Evolutionary conservation across 2,113 vertebrate genomes (phyloP), one percentile per base, ranked within the genome.

Genomic region (Alethe castanea): DNA sequence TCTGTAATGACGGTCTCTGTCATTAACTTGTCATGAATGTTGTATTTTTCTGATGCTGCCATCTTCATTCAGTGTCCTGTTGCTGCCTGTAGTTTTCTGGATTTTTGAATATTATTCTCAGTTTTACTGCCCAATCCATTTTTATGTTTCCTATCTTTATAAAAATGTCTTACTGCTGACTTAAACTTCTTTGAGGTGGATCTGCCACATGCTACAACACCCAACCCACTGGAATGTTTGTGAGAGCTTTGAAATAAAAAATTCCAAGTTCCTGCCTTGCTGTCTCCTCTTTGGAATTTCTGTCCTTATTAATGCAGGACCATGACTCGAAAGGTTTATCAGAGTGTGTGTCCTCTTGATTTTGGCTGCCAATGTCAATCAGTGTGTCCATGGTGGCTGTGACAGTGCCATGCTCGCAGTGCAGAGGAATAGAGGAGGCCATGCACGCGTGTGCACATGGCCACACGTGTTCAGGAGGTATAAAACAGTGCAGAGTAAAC

Each of bases 201-300:
- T 14, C 22, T 72, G 36, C 44, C 45, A 29, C 5, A 2, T 42
- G 5, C 35, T 50, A 8, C 23, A 48, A 1, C 9, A 12, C 8
- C 19, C 3, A 1, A 42, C 66, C 36, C n/a, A 14, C 8, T 25
- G 8, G n/a, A 14, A 23, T 42, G 31, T 62, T 92, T 53, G 42
- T 64, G 76, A 67, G 69, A 90, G 23, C 53, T 86, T 61, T 50
- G 35, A 81, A 79, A 77, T 15, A 79, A 64, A 84, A 86, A 53
- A 47, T 24, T 7, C 19, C 31, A 36, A 57, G 12, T 86, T 50
- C 33, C 35, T 78, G 23, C 53, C 18, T 31, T 31, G 22, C 25
- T 38, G 60, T 50, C 64, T 86, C 38, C 11, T 61, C 5, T 81
- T 84, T 91, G 66, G 84, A 53, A 71, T 36, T 90, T 79, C 79